These are phyloP conservation scores for Dryoscopus gambensis DNA, from an alignment of 2,113 vertebrate genomes.

Conservation along the genomic window DNA sequence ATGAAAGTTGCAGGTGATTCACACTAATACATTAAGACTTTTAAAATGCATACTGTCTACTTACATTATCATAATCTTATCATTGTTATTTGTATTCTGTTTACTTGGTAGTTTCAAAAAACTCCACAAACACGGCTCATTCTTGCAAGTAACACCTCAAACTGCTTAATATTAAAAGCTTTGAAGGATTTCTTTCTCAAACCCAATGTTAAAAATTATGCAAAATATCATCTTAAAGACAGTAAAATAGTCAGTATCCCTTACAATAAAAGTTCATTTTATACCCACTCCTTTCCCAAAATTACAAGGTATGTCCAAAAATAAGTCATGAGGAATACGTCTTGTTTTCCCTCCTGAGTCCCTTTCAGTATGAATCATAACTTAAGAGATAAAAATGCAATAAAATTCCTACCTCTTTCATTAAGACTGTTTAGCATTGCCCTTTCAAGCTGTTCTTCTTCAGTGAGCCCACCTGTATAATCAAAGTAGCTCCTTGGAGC, in stretches of 20 bases:
- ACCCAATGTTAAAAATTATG: background rate
- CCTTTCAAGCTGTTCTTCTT: slow-evolving; percentile 85
- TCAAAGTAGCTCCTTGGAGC: slow-evolving; percentile 29
- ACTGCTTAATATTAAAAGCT: background rate
- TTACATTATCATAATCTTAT: background rate
- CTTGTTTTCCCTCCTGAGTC: background rate
- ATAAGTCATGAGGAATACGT: background rate
- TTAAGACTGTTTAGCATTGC: slow-evolving; percentile 86
- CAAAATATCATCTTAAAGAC: background rate
- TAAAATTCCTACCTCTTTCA: slow-evolving; percentile 75
- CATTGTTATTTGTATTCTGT: background rate
- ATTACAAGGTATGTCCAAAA: background rate
- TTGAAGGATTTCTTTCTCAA: background rate
- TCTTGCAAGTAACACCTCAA: background rate
- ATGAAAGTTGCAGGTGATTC: slow-evolving; percentile 6
- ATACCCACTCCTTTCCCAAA: background rate
- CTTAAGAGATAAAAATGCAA: background rate
- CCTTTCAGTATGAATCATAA: background rate
- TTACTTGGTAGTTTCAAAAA: background rate
- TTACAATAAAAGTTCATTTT: background rate
- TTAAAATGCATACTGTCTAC: background rate
- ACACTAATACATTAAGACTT: background rate
- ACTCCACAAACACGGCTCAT: background rate
- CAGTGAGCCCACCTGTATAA: slow-evolving; percentile 81
- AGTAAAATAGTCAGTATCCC: background rate